Evolutionary conservation across 2,888 invertebrate species (phyloP).

Genomic region (Orchesella flavescens): DNA sequence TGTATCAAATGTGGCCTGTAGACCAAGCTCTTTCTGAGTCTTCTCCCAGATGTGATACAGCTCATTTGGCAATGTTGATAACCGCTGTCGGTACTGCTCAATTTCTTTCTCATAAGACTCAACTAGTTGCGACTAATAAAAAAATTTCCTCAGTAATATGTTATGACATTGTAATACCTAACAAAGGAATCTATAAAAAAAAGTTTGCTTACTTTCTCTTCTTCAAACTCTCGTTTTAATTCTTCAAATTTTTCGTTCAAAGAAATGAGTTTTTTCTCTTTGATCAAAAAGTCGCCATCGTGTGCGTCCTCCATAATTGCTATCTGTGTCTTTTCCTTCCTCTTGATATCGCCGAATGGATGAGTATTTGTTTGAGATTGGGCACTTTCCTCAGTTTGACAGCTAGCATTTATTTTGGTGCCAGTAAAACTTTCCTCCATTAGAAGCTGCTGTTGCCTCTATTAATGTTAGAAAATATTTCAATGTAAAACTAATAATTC

Average conservation of each 20-base stretch:
- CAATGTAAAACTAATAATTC: neutral
- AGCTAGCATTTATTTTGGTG: conserved; percentile 18
- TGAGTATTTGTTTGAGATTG: neutral
- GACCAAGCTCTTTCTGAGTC: conserved; percentile 61
- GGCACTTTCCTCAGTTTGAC: conserved; percentile 30
- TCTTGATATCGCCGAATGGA: conserved; percentile 28
- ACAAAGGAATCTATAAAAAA: neutral
- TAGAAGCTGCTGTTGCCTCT: conserved; percentile 64
- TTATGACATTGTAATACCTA: too few relatives aligned
- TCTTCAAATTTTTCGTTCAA: conserved; percentile 43
- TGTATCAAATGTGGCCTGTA: conserved; percentile 24
- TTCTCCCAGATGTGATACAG: conserved; percentile 65
- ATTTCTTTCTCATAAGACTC: conserved; percentile 65
- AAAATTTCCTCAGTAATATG: too few relatives aligned
- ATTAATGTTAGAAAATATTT: conserved; percentile 21
- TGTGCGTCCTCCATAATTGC: conserved; percentile 49
- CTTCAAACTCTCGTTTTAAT: conserved; percentile 34
- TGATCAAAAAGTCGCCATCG: conserved; percentile 38
- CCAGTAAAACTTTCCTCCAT: conserved; percentile 55
- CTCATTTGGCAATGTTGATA: conserved; percentile 65
- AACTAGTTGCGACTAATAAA: conserved; percentile 56
- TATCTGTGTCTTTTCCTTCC: conserved; percentile 51
- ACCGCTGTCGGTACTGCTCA: conserved; percentile 59
- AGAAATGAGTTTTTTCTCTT: conserved; percentile 40
- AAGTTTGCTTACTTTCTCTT: conserved; percentile 43